A percentile compares a stretch with the other conserved stretches of the same genome.
Evolutionary conservation across 2,113 vertebrate genomes (phyloP).

Genomic region (Forbesichthys papilliferus): DNA sequence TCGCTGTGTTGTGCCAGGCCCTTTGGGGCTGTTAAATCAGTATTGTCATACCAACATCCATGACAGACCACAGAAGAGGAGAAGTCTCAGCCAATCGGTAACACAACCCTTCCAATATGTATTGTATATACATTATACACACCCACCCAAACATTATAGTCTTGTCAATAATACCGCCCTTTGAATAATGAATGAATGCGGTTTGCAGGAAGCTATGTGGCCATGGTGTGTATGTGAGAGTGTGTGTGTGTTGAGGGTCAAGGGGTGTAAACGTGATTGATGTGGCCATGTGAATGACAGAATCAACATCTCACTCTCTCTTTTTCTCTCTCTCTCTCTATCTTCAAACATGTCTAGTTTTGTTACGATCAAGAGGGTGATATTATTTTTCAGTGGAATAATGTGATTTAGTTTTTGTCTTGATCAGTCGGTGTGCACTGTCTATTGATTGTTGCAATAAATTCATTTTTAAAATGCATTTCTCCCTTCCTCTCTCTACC

Average conservation of each 20-base stretch:
- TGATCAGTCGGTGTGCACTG: no score
- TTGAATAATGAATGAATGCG: conserved; percentile 47
- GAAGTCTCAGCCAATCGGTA: no score
- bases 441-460: no score
- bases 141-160: conserved; percentile 17
- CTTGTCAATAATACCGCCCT: conserved; percentile 19
- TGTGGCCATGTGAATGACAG: no score
- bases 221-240: not conserved
- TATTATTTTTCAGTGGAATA: no score
- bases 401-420: no score
- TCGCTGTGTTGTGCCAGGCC: not conserved
- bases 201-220: conserved; percentile 8
- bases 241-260: not conserved
- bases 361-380: no score
- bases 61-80: no score
- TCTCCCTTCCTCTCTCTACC: not conserved
- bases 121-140: not conserved
- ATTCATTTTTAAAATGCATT: not conserved
- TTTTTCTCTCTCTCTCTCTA: no score
- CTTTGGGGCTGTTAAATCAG: conserved; percentile 9
- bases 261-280: no score
- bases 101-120: not conserved
- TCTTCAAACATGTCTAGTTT: no score
- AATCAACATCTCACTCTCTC: no score
- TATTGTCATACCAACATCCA: not conserved